Conservation (phyloP, 2,797 vertebrate species). For the Rallus crepitans region DNA sequence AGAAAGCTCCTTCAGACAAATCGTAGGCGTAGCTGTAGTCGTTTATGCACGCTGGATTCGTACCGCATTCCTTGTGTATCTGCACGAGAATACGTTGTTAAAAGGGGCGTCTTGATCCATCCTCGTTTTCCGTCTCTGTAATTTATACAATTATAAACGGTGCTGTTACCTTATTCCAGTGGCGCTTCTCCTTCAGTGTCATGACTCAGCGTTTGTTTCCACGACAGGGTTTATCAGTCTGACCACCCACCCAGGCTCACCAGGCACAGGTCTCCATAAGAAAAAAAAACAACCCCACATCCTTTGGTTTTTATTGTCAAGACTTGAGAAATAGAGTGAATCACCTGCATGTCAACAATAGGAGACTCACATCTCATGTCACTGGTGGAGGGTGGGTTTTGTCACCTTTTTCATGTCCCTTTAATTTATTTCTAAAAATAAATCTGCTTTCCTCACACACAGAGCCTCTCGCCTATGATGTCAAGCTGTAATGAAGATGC, state of each 20-base stretch:
- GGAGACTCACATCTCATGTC: accelerated
- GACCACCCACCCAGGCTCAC: neutral
- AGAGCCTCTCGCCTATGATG: neutral
- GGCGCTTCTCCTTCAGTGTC: neutral
- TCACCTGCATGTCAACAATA: neutral
- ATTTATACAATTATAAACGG: neutral
- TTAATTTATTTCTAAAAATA: neutral
- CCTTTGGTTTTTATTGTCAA: neutral
- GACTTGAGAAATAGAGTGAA: neutral
- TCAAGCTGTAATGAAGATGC: neutral
- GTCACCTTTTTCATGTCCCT: neutral
- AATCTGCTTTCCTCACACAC: neutral
- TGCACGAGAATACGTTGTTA: neutral
- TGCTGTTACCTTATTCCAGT: neutral
- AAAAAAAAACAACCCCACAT: no score
- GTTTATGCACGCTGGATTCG: accelerated
- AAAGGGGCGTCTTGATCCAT: neutral
- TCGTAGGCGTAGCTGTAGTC: neutral
- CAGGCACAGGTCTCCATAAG: neutral
- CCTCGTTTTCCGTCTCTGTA: neutral
- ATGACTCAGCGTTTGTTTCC: neutral
- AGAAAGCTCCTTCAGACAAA: neutral
- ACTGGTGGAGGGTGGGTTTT: neutral
- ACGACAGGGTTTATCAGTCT: accelerated
- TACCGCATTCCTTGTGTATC: accelerated